Base-by-base conservation (phyloP, 2,888 invertebrate genomes). In the Sphaeridia pumilis region DNA sequence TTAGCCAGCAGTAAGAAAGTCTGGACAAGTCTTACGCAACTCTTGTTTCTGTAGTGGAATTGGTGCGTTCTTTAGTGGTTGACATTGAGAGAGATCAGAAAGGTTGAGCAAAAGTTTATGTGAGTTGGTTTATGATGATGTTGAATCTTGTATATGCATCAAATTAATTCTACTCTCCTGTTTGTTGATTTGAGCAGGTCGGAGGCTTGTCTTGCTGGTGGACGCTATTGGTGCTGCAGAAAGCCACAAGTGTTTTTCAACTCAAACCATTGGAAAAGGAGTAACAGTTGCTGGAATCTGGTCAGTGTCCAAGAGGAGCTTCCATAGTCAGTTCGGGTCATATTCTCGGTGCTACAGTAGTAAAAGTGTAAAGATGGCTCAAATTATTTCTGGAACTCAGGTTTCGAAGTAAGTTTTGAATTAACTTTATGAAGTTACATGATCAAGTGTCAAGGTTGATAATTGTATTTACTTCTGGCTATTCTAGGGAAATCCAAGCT, bases 401-500 rank as follows among this genome's bases (percentile, higher is more conserved):
- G 63, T 67, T 55, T 79, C 85, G 56, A 77, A 78, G 85, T 85
- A 76, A 76, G 72, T 72, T 63, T 22, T 10, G 17, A 28, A 38
- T 43, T 45, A 43, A 28, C 14, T 48, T 25, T 22, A 10, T 5
- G 5, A 4, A 26, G 46, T 14, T 26, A 22, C n/a, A n/a, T n/a
- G n/a, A n/a, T n/a, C n/a, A n/a, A n/a, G n/a, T n/a, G n/a, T n/a
- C 25, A 46, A 36, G 47, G 34, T 36, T n/a, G n/a, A n/a, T n/a
- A n/a, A n/a, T n/a, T n/a, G n/a, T n/a, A n/a, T n/a, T n/a, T n/a
- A n/a, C n/a, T n/a, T n/a, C n/a, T n/a, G n/a, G n/a, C 62, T 43
- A 47, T 2, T 34, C 47, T 46, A 87, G 87, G 67, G 79, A 83
- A 63, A 83, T 89, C 64, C 78, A 82, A 54, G 75, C 78, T 67